These are phyloP conservation scores for Eudasyphora cyanicolor DNA, from an alignment of 2,888 invertebrate species.

Conservation along the genomic window DNA sequence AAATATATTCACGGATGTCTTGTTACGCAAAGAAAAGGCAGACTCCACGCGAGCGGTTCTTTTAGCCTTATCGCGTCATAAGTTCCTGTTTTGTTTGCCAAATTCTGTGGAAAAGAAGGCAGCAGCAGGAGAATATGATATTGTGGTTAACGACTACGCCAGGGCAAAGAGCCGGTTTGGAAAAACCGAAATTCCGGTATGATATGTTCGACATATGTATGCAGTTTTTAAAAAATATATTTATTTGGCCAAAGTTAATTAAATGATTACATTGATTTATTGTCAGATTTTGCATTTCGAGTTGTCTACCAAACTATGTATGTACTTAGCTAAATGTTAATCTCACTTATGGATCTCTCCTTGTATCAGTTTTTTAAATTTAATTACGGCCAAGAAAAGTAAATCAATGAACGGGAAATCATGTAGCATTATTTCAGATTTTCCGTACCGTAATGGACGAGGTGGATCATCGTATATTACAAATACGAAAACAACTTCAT, in stretches of 20 bases:
- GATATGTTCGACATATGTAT: not conserved
- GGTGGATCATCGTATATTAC: slow-evolving; percentile 92
- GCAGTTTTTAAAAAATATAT: not conserved
- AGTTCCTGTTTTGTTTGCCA: slow-evolving; percentile 96
- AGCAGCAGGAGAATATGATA: slow-evolving; percentile 95
- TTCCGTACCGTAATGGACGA: slow-evolving; percentile 94
- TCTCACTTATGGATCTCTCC: not conserved
- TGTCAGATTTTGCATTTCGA: too few species aligned
- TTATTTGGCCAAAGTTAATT: too few species aligned
- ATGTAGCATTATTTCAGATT: slow-evolving; percentile 83
- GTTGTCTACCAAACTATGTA: too few species aligned
- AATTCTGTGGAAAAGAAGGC: slow-evolving; percentile 96
- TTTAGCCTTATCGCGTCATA: slow-evolving; percentile 94
- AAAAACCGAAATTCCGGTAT: slow-evolving; percentile 92
- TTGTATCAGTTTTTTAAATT: too few species aligned
- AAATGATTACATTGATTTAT: too few species aligned
- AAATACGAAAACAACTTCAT: slow-evolving; percentile 89
- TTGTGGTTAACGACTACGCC: slow-evolving; percentile 98
- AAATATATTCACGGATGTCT: slow-evolving; percentile 94
- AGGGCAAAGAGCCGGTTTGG: slow-evolving; percentile 97
- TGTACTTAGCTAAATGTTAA: too few species aligned
- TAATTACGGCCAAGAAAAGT: too few species aligned
- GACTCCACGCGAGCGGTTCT: slow-evolving; percentile 97
- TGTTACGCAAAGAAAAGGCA: slow-evolving; percentile 95
- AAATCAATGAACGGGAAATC: too few species aligned